Evolutionary conservation across 2,888 invertebrate genomes (phyloP).

Genomic region (Lepidochrysops patricia): DNA sequence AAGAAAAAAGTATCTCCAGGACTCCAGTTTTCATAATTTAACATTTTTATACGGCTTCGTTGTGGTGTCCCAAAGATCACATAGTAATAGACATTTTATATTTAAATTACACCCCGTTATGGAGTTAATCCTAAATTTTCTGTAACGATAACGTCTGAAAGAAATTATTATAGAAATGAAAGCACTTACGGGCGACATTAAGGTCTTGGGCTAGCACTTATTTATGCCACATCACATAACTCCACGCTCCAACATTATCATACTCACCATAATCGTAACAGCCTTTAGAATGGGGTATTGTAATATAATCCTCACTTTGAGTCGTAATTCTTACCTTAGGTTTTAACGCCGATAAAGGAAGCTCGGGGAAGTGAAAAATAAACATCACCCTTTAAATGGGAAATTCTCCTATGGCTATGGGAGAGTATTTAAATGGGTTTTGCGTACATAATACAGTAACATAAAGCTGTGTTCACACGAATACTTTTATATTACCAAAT

Average conservation of each 20-base stretch:
- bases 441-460: conserved; percentile 69
- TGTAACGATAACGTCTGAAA: no score
- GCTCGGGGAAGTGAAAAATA: conserved; percentile 36
- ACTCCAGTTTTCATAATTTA: no score
- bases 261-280: conserved; percentile 29
- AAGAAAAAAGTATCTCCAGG: no score
- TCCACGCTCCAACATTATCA: conserved; percentile 3
- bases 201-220: neutral
- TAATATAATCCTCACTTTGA: conserved; percentile 39
- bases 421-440: conserved; percentile 71
- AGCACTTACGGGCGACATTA: neutral
- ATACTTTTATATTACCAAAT: no score
- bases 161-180: neutral
- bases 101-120: no score
- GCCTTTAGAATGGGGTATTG: conserved; percentile 43
- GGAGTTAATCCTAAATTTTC: no score
- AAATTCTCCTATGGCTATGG: conserved; percentile 52
- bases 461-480: conserved; percentile 26
- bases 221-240: neutral
- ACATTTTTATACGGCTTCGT: no score
- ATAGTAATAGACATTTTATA: no score
- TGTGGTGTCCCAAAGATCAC: no score
- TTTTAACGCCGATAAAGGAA: conserved; percentile 32
- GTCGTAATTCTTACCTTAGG: conserved; percentile 42
- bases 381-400: conserved; percentile 45